phyloP scores from a whole-genome alignment of 2,797 vertebrate genomes.

The Tolypeutes matacus region DNA sequence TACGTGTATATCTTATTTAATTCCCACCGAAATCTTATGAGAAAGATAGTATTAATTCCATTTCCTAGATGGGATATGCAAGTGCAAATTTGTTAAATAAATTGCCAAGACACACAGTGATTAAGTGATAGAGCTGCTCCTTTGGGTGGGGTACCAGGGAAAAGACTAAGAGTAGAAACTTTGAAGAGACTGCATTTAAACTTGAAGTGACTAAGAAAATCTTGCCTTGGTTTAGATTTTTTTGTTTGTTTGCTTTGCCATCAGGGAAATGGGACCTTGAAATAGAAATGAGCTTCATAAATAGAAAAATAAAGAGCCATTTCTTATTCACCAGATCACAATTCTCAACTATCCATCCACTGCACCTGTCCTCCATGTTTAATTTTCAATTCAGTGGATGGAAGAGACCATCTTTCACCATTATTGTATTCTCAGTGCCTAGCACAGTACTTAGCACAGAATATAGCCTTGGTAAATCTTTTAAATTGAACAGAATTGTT shows the following conservation, averaged over 20 bases:
- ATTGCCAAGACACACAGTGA: not conserved
- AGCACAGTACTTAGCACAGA: not conserved
- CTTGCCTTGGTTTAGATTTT: not conserved
- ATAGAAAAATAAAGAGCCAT: not conserved
- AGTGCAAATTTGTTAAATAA: not conserved
- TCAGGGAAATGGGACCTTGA: not conserved
- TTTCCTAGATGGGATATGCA: not conserved
- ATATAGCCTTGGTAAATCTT: not conserved
- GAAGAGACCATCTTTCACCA: not conserved
- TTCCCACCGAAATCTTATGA: not conserved
- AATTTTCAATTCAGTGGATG: not conserved
- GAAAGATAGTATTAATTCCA: not conserved
- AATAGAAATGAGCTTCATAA: not conserved
- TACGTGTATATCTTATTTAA: not conserved
- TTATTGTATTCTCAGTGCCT: not conserved
- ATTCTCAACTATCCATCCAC: not conserved
- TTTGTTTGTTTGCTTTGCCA: not conserved
- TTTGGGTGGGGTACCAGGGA: not conserved
- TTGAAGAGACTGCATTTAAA: not conserved
- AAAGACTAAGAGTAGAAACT: not conserved
- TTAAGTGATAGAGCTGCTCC: not conserved
- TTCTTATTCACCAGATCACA: not conserved
- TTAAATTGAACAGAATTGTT: conserved; percentile 9
- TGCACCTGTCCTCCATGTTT: not conserved
- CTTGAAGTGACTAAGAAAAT: not conserved